phyloP scores from a whole-genome alignment of 2,888 invertebrate genomes.

The Romanomermis culicivorax region DNA sequence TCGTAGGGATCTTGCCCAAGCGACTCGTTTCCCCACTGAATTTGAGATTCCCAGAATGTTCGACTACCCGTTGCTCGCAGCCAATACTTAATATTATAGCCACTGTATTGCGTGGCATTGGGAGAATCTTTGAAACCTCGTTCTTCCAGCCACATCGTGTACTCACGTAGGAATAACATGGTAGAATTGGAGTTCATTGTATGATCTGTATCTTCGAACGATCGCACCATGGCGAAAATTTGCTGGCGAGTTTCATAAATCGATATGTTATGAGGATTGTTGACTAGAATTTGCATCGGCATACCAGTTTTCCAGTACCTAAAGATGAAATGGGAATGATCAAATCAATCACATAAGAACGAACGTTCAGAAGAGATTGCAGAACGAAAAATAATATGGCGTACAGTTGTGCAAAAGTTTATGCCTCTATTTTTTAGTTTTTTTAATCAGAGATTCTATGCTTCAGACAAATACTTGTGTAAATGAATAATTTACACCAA shows the following conservation, averaged over 20 bases:
- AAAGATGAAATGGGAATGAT: too few relatives aligned
- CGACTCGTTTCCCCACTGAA: neutral
- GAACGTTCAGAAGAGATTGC: too few relatives aligned
- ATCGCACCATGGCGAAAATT: slow-evolving; percentile 16
- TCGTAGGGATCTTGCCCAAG: neutral
- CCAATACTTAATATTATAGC: neutral
- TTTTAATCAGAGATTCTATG: too few relatives aligned
- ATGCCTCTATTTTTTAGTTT: too few relatives aligned
- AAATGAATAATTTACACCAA: too few relatives aligned
- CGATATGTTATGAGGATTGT: slow-evolving; percentile 24
- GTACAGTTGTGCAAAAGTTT: too few relatives aligned
- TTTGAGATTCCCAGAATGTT: neutral
- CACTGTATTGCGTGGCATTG: neutral
- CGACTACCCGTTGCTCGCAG: neutral
- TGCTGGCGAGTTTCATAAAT: slow-evolving; percentile 13
- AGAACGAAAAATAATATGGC: too few relatives aligned
- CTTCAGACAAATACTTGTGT: too few relatives aligned
- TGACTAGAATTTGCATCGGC: slow-evolving; percentile 19
- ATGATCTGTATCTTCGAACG: slow-evolving; percentile 22
- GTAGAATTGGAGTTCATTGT: slow-evolving; percentile 25
- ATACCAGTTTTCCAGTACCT: neutral
- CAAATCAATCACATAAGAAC: too few relatives aligned
- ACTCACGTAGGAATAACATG: slow-evolving; percentile 24
- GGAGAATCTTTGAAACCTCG: neutral
- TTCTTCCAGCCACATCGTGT: slow-evolving; percentile 22